phyloP scores from a whole-genome alignment of 2,888 invertebrate species.

The Heteromurus nitidus region DNA sequence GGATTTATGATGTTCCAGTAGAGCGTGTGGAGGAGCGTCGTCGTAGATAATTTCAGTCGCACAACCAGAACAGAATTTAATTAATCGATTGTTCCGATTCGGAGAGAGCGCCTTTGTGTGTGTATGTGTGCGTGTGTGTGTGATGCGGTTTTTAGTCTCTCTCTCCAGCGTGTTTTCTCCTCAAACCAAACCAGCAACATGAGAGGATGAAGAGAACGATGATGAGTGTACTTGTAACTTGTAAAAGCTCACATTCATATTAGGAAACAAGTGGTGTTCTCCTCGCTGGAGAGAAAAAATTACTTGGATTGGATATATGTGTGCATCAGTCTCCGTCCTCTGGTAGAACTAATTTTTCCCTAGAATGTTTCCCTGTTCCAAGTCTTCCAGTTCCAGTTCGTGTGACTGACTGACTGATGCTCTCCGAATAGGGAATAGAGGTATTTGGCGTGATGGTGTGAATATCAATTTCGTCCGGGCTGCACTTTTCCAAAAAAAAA shows the following conservation, averaged over 20 bases:
- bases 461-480: neutral
- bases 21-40: neutral
- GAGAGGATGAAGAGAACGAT: no score
- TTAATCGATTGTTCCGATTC: neutral
- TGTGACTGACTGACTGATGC: no score
- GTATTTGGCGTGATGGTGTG: neutral
- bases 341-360: neutral
- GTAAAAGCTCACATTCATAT: no score
- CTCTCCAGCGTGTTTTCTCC: no score
- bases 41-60: neutral
- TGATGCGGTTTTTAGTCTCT: no score
- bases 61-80: neutral
- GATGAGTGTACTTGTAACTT: no score
- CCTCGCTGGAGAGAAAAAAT: neutral
- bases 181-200: no score
- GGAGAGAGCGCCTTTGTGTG: no score
- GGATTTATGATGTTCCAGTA: neutral
- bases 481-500: neutral
- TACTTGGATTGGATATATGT: neutral
- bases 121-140: no score
- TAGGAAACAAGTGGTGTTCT: no score
- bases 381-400: no score
- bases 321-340: neutral
- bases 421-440: neutral
- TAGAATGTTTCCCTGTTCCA: neutral